Conservation (phyloP, 1,140 invertebrate genomes). For the Drosophila lacertosa region DNA sequence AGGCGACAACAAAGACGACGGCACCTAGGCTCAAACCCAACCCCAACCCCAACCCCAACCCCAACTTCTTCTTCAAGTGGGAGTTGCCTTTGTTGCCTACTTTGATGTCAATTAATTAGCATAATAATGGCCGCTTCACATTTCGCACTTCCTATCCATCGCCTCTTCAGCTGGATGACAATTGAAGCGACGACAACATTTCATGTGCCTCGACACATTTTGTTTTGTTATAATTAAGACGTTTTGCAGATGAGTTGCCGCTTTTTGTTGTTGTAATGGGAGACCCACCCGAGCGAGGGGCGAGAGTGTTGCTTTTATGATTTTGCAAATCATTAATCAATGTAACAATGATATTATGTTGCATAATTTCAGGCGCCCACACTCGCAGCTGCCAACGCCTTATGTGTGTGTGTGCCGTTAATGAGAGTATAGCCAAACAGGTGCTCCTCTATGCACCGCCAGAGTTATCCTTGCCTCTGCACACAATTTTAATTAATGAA, state of each 20-base stretch:
- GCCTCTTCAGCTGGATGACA: conserved; percentile 45
- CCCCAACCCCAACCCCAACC: conserved; percentile 4
- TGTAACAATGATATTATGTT: conserved; percentile 80
- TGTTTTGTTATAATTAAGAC: conserved; percentile 76
- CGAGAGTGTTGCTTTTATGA: conserved; percentile 60
- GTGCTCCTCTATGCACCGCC: conserved; percentile 64
- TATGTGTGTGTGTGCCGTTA: conserved; percentile 38
- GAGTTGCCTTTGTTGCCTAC: conserved; percentile 10
- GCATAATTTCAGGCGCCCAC: conserved; percentile 59
- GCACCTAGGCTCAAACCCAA: conserved; percentile 15
- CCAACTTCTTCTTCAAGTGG: not conserved
- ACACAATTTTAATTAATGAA: conserved; percentile 80
- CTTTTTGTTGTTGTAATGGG: conserved; percentile 74
- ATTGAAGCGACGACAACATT: conserved; percentile 63
- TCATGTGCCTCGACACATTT: conserved; percentile 63
- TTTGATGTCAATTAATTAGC: conserved; percentile 82
- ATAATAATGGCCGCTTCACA: conserved; percentile 79
- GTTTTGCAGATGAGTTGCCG: conserved; percentile 56
- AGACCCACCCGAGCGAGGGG: conserved; percentile 39
- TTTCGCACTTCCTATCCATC: conserved; percentile 50
- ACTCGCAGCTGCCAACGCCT: not conserved
- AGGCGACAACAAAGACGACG: conserved; percentile 37
- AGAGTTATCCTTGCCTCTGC: conserved; percentile 40
- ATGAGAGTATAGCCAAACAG: conserved; percentile 64
- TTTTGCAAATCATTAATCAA: conserved; percentile 82